Evolutionary conservation across 2,113 vertebrate genomes (phyloP), one percentile per base, ranked within the genome.

Genomic region (Prolemur simus): DNA sequence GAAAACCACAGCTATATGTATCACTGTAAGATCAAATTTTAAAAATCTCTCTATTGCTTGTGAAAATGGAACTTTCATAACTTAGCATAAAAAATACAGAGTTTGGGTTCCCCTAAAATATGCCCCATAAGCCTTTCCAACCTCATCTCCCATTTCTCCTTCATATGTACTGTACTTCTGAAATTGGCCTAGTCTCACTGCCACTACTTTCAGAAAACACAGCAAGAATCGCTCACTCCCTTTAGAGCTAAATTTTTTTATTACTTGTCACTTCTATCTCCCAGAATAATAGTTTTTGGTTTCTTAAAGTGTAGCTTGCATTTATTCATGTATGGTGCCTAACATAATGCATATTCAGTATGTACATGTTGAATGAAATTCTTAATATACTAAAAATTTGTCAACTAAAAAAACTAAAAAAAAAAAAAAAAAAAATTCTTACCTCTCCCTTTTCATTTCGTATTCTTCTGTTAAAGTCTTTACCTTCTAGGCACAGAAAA

Each of bases 401-500:
- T 60, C 58, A 78, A 89, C 21, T 74, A 68, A 84, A 58, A 92
- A 76, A 73, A 87, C 25, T 73, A 68, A 84, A 58, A 88, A 76
- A 13, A 49, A 66, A 84, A n/a, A n/a, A 58, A 88, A 76, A 13
- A 49, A 82, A 85, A 76, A 49, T 52, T 1, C 87, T 97, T 98
- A 99, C 99, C 99, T 99, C 99, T 99, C 99, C 99, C 97, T 99
- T 99, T 96, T 99, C 99, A 97, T 99, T 99, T 96, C 99, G 99
- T 99, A 99, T 99, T 98, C 99, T 99, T 93, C 99, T 99, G 98
- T 99, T 99, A 98, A 99, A 99, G 97, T 99, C 99, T 98, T 99
- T 99, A 95, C 99, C 99, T 97, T 99, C 99, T 47, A 99, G 54
- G 96, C 99, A 99, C 17, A 99, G 89, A 98, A 99, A 99, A 94